Evolutionary conservation across 2,888 invertebrate species (phyloP).

Genomic region (Tuta absoluta): DNA sequence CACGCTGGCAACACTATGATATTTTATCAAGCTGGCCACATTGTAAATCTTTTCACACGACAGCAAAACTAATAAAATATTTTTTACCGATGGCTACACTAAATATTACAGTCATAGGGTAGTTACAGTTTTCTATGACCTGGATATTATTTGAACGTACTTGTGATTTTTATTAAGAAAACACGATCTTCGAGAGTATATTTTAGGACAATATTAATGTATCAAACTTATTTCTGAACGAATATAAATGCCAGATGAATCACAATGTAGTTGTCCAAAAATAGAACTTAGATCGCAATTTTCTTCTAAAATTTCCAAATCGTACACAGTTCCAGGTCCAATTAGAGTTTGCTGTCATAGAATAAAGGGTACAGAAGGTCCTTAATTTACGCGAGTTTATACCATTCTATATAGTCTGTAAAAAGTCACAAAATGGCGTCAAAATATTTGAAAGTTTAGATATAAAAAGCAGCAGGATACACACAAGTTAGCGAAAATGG

Average conservation of each 20-base stretch:
- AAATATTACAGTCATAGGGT: neutral
- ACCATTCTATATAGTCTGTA: neutral
- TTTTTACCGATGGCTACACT: neutral
- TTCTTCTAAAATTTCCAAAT: neutral
- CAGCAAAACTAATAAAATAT: no score
- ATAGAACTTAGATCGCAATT: neutral
- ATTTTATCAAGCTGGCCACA: no score
- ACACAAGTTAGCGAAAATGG: slow-evolving; percentile 1
- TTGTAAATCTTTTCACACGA: no score
- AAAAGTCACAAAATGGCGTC: slow-evolving; percentile 1
- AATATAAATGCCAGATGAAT: slow-evolving; percentile 6
- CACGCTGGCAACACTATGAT: no score
- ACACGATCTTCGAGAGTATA: neutral
- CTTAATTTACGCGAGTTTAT: neutral
- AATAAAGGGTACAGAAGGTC: slow-evolving; percentile 3
- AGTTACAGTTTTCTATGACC: neutral
- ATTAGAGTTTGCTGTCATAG: neutral
- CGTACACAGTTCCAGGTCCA: neutral
- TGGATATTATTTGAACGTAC: neutral
- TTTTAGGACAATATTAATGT: neutral
- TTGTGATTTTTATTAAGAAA: neutral
- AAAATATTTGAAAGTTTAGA: neutral
- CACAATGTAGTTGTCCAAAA: neutral
- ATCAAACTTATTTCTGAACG: neutral
- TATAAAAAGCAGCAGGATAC: slow-evolving; percentile 3